Percentiles rank a stretch among this genome's conserved stretches.
Conservation (phyloP, 2,888 invertebrate species). For the Mimas tiliae region DNA sequence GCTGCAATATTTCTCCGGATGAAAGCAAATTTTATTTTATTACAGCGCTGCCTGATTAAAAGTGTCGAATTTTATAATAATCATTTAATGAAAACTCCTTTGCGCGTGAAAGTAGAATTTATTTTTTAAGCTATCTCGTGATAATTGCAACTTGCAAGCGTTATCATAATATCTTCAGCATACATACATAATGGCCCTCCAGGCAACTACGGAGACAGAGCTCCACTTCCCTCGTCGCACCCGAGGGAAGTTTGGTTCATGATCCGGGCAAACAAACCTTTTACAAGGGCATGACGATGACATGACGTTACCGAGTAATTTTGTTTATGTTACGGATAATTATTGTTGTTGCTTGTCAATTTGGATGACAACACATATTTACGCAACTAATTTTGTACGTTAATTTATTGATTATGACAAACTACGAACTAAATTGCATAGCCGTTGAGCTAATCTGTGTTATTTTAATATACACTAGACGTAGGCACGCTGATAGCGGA, state of each 20-base stretch:
- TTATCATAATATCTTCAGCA: slow-evolving; percentile 17
- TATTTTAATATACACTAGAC: not conserved
- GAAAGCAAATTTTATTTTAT: slow-evolving; percentile 3
- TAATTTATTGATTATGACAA: not conserved
- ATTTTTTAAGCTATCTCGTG: not conserved
- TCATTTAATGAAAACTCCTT: not conserved
- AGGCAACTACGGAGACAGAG: not conserved
- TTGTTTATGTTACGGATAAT: slow-evolving; percentile 3
- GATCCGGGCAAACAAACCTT: slow-evolving; percentile 1
- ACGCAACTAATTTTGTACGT: not conserved
- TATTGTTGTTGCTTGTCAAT: not conserved
- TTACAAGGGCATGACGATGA: not conserved
- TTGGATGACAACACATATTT: not conserved
- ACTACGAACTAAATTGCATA: not conserved
- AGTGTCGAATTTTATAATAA: not conserved
- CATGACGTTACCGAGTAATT: not conserved
- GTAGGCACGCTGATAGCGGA: no score
- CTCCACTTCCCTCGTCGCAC: not conserved
- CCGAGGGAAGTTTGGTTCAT: not conserved
- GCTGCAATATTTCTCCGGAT: slow-evolving; percentile 30
- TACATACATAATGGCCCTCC: slow-evolving; percentile 15
- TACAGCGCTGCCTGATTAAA: not conserved
- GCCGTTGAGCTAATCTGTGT: not conserved
- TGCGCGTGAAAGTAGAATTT: not conserved
- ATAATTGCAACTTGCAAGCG: slow-evolving; percentile 17